These are phyloP conservation scores for Poecilia gillii DNA, from an alignment of 2,797 vertebrate species.

Conservation along the genomic window DNA sequence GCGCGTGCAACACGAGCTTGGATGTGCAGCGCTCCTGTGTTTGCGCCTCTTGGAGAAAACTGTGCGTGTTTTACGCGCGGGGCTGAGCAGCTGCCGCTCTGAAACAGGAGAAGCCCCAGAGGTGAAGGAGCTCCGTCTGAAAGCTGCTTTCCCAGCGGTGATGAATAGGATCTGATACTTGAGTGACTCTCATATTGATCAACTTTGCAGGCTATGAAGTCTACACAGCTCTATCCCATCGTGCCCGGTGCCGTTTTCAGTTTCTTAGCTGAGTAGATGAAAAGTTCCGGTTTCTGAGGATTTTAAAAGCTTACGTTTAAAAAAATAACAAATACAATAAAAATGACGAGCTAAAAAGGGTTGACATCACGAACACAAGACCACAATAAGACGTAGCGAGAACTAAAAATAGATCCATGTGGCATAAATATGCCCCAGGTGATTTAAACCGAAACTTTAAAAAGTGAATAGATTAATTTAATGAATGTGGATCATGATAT, in stretches of 20 bases:
- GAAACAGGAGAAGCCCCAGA: conserved; percentile 68
- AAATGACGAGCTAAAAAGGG: neutral
- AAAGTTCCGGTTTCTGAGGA: neutral
- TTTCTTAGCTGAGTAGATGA: neutral
- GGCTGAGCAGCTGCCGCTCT: conserved; percentile 62
- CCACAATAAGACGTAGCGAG: neutral
- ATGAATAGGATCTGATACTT: conserved; percentile 71
- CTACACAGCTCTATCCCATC: conserved; percentile 37
- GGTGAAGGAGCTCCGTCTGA: conserved; percentile 64
- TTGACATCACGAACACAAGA: neutral
- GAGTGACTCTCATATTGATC: conserved; percentile 71
- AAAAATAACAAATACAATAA: no score
- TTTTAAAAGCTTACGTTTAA: neutral
- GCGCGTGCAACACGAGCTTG: conserved; percentile 47
- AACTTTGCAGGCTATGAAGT: conserved; percentile 31
- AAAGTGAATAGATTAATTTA: neutral
- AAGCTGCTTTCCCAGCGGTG: conserved; percentile 64
- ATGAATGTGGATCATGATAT: neutral
- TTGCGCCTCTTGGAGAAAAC: conserved; percentile 24
- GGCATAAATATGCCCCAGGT: neutral
- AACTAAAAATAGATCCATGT: neutral
- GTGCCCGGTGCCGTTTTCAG: neutral
- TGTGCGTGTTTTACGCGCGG: conserved; percentile 5
- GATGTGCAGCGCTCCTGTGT: conserved; percentile 8
- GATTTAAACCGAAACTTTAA: neutral